Evolutionary conservation across 2,888 invertebrate species (phyloP), one percentile per base, ranked within the genome.

Genomic region (Hemithea aestivaria): DNA sequence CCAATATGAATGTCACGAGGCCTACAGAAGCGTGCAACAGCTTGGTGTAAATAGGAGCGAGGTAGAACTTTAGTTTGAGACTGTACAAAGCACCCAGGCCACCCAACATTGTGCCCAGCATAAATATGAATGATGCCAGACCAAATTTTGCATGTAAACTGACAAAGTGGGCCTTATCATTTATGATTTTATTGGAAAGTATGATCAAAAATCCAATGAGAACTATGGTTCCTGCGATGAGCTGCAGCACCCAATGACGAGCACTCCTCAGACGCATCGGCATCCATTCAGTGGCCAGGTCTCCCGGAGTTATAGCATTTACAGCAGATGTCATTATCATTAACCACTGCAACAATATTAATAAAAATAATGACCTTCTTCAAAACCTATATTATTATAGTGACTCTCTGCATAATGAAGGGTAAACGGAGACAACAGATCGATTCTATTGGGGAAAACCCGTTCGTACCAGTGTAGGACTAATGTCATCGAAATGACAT

Each of bases 251-350:
- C 88, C 88, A 88, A 55, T 88, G 88, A 20, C 88, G 76, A 29
- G 87, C 84, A 55, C 85, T 84, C 36, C 81, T 64, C 21, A 85
- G 58, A 27, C 84, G 63, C 54, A 87, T 78, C 1, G 88, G 87
- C 81, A 87, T 83, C 87, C 87, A 87, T 48, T 85, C 85, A n/a
- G 88, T 83, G 9, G 87, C 87, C 26, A 80, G 57, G 48, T 88
- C 88, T 10, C 87, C 87, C 3, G 87, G 85, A 24, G 84, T 78
- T 7, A 88, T 68, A 7, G 88, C 73, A 62, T 88, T 87, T 20
- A 88, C 66, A 10, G 87, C 88, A 27, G 83, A 67, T 7, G 84
- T 76, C 87, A 88, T 87, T 20, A 87, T 52, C 30, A 87, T 54
- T 45, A 84, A 52, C 87, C 87, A 88, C 88, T 88, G 74, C 31